phyloP scores from a whole-genome alignment of 2,797 vertebrate species.

The Acipenser ruthenus region DNA sequence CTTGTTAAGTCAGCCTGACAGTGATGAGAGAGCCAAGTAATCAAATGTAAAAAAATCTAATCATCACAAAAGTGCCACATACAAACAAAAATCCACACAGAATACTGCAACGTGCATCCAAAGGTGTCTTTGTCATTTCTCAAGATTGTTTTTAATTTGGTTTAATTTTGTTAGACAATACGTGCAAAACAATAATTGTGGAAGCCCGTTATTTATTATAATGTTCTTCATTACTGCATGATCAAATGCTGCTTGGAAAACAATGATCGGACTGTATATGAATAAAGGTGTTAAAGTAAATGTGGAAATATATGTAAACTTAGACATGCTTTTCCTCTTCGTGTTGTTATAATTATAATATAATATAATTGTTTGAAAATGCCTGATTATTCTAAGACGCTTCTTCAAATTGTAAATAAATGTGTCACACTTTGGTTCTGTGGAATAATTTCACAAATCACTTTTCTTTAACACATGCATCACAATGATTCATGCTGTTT shows the following conservation, averaged over 20 bases:
- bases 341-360: too few relatives aligned
- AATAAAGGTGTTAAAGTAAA: too few relatives aligned
- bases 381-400: too few relatives aligned
- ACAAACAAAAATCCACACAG: background rate
- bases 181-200: background rate
- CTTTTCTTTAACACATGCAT: background rate
- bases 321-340: too few relatives aligned
- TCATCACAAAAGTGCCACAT: conserved; percentile 2
- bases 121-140: background rate
- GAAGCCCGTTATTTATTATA: background rate
- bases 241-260: too few relatives aligned
- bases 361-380: too few relatives aligned
- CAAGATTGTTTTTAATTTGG: background rate
- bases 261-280: too few relatives aligned
- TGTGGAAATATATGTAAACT: too few relatives aligned
- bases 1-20: background rate
- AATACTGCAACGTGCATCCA: background rate
- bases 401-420: conserved; percentile 1
- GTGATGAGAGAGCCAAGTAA: background rate
- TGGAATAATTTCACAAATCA: too few relatives aligned
- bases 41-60: background rate
- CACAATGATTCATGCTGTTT: background rate
- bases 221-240: too few relatives aligned
- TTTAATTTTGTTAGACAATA: background rate
- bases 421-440: background rate